phyloP scores from a whole-genome alignment of 2,797 vertebrate genomes.

The Vespertilio murinus region DNA sequence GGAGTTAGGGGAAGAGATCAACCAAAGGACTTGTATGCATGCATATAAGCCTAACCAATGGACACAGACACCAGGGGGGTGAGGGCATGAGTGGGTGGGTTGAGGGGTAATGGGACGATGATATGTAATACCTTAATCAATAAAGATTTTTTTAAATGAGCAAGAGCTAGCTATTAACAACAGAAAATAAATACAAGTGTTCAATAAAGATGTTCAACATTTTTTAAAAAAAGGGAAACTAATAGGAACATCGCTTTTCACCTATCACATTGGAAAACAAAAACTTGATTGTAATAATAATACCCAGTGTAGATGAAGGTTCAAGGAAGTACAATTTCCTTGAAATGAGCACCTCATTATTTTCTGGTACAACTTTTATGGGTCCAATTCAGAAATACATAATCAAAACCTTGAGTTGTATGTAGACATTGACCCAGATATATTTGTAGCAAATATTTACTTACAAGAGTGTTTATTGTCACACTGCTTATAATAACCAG shows the following conservation, averaged over 20 bases:
- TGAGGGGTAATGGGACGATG: too few species aligned
- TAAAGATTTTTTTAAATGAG: not conserved
- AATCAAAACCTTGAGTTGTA: not conserved
- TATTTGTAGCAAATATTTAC: not conserved
- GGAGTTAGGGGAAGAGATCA: too few species aligned
- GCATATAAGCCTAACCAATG: too few species aligned
- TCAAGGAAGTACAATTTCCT: not conserved
- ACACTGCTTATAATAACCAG: not conserved
- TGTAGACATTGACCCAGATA: not conserved
- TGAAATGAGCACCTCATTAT: not conserved
- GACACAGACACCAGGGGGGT: too few species aligned
- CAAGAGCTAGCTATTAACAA: not conserved
- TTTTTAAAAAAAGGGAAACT: not conserved
- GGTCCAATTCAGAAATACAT: slow-evolving; percentile 9
- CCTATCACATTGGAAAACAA: not conserved
- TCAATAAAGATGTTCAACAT: not conserved
- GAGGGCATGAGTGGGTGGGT: too few species aligned
- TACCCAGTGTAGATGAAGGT: not conserved
- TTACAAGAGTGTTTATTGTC: not conserved
- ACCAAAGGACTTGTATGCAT: too few species aligned
- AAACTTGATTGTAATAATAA: not conserved
- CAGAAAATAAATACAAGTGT: slow-evolving; percentile 14
- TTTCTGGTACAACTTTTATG: not conserved
- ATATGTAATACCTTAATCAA: too few species aligned
- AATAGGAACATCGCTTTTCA: not conserved